These are phyloP conservation scores for Dermatemys mawii DNA, from an alignment of 2,113 vertebrate species.

Conservation along the genomic window DNA sequence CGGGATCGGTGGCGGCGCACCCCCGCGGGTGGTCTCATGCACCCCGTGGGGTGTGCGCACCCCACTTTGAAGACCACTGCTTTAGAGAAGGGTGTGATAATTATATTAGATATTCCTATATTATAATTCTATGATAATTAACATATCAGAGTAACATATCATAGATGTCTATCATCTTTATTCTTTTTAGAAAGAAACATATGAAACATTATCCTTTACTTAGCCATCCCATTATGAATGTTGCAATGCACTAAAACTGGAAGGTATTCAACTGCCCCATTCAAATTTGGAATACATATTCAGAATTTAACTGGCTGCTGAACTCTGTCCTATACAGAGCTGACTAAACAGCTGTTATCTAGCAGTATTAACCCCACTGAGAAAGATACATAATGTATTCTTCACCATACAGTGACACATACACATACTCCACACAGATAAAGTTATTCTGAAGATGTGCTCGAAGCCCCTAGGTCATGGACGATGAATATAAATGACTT, in stretches of 20 bases:
- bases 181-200: background rate
- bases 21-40: too few species aligned
- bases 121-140: conserved; percentile 4
- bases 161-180: too few species aligned
- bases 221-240: background rate
- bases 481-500: background rate
- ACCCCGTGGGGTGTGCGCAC: too few species aligned
- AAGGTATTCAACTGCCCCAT: background rate
- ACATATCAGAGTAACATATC: too few species aligned
- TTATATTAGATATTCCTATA: background rate
- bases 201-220: background rate
- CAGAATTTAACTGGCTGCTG: background rate
- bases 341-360: background rate
- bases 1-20: too few species aligned
- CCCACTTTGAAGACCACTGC: too few species aligned
- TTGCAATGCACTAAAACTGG: background rate
- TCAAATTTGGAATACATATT: background rate
- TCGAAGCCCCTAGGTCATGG: background rate
- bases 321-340: background rate
- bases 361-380: background rate
- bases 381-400: background rate
- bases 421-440: background rate
- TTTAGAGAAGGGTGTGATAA: background rate
- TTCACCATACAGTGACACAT: background rate
- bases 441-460: background rate